Base-by-base conservation (phyloP, 2,113 vertebrate genomes). In the Chaenogobius annularis region DNA sequence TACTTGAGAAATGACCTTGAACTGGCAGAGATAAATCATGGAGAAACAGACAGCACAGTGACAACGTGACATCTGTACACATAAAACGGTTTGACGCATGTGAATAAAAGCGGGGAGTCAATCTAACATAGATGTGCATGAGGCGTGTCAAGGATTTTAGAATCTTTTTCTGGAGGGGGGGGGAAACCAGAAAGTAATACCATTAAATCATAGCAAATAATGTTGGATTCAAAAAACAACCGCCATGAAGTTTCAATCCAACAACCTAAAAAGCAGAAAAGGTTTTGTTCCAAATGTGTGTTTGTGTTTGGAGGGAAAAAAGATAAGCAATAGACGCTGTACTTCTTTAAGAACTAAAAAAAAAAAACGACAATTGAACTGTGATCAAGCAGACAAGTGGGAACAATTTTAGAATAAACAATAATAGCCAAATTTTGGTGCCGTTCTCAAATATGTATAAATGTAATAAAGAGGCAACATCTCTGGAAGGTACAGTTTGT, bases 1-100 rank as follows among this genome's bases (percentile, higher is more conserved):
- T 85, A 84, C 83, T 84, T 83, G 56, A 64, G 83, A 85, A 71
- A 88, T 84, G 84, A 89, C 88, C 88, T 85, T 87, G 87, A 85
- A 85, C 77, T 69, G 79, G 80, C 72, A 2, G 67, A 82, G 82
- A 88, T 89, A 87, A 88, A 87, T 90, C 83, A 83, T 35, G 66
- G 69, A 78, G 78, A 44, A 79, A 67, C 70, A 76, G 61, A 77
- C 66, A 68, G 70, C 78, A 20, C 74, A 7, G 68, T 62, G 75
- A 80, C 74, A 82, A 12, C 0, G 54, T 70, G 76, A 83, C 83
- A 87, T 80, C 75, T 79, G 79, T 68, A 73, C 74, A 50, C 46
- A 74, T 75, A 81, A 87, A 84, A 75, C n/a, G 20, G 31, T 7
- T 35, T 68, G 80, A 77, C 73, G 44, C 62, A 44, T 19, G 62